Conservation (phyloP, 2,113 vertebrate species). For the Alaudala cheleensis region DNA sequence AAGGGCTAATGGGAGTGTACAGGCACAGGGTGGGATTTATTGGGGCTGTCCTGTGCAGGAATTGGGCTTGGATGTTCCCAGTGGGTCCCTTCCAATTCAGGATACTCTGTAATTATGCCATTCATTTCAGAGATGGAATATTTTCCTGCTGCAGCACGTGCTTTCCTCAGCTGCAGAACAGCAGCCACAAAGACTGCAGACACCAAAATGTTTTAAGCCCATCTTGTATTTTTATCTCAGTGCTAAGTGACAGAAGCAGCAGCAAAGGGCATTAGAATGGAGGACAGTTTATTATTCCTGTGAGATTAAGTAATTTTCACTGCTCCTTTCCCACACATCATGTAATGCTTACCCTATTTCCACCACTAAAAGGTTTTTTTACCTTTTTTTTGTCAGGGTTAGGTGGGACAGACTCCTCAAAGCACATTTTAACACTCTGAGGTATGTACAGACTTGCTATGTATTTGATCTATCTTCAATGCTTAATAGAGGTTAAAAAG, state of each 20-base stretch:
- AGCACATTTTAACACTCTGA: neutral
- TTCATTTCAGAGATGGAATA: neutral
- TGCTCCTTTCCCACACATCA: neutral
- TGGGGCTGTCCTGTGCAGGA: neutral
- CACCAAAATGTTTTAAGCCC: neutral
- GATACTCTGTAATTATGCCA: neutral
- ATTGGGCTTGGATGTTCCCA: neutral
- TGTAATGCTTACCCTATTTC: neutral
- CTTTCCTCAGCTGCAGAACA: neutral
- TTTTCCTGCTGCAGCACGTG: neutral
- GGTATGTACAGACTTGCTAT: neutral
- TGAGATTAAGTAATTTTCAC: neutral
- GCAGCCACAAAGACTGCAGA: neutral
- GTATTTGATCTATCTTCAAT: neutral
- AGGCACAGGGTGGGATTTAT: neutral
- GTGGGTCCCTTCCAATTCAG: neutral
- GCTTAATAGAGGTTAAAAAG: neutral
- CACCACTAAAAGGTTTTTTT: neutral
- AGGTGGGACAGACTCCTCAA: neutral
- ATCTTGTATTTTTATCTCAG: neutral
- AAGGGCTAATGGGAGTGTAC: neutral
- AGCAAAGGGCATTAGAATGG: neutral
- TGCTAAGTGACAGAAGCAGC: neutral
- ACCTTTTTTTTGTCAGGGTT: accelerated
- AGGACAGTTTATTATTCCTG: neutral